Evolutionary conservation across 2,888 invertebrate species (phyloP).

Genomic region (Stenodera caucasica): DNA sequence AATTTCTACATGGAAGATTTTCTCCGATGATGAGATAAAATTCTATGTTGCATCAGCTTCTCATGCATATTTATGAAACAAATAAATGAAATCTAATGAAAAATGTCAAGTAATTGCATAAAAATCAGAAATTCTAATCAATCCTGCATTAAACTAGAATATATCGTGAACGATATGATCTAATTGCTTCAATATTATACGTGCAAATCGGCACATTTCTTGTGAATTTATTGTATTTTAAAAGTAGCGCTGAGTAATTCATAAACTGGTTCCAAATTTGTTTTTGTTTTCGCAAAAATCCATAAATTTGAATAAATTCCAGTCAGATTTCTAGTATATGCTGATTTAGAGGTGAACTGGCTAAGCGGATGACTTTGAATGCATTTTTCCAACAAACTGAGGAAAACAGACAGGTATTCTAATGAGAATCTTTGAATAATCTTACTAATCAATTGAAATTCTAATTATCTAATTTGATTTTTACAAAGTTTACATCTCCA

Average conservation of each 20-base stretch:
- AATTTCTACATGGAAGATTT: neutral
- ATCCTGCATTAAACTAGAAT: neutral
- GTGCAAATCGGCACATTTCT: neutral
- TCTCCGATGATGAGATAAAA: neutral
- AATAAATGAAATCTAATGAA: neutral
- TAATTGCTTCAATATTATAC: neutral
- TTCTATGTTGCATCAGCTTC: neutral
- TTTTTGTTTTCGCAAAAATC: neutral
- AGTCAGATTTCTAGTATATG: no score
- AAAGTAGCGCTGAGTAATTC: neutral
- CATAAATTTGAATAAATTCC: neutral
- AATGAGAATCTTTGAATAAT: no score
- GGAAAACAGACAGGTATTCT: no score
- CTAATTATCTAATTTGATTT: conserved; percentile 5
- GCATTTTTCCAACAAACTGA: no score
- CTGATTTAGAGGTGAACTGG: no score
- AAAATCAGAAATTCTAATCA: neutral
- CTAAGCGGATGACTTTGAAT: no score
- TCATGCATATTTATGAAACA: neutral
- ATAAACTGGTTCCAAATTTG: neutral
- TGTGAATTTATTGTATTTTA: neutral
- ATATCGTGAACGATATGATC: no score
- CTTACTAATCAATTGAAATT: conserved; percentile 1
- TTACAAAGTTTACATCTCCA: conserved; percentile 48
- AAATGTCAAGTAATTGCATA: neutral